These are phyloP conservation scores for Acrobasis consociella DNA, from an alignment of 2,888 invertebrate species.

Conservation along the genomic window DNA sequence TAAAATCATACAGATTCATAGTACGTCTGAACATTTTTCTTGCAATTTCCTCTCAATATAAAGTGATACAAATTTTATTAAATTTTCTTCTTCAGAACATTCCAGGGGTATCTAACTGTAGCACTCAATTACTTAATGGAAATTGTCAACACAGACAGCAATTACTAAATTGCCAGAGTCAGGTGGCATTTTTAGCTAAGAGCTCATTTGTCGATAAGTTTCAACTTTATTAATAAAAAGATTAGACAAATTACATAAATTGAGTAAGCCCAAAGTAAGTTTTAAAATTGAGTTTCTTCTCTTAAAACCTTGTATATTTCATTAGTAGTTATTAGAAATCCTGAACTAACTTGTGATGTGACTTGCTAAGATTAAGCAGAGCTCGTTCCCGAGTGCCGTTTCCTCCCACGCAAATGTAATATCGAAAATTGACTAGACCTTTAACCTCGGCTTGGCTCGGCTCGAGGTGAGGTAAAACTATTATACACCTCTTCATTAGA, in stretches of 20 bases:
- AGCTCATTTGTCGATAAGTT: neutral
- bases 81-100: constrained; percentile 32
- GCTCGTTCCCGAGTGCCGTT: constrained; percentile 40
- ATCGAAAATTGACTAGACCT: constrained; percentile 72
- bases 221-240: neutral
- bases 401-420: constrained; percentile 67
- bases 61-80: constrained; percentile 37
- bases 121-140: neutral
- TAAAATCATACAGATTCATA: constrained; percentile 4
- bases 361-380: too few relatives aligned
- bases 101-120: neutral
- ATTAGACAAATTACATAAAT: too few relatives aligned
- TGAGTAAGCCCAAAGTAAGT: too few relatives aligned
- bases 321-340: too few relatives aligned
- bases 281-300: too few relatives aligned
- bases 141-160: neutral
- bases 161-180: constrained; percentile 13
- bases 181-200: neutral
- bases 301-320: too few relatives aligned
- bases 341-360: too few relatives aligned
- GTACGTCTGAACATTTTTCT: constrained; percentile 32
- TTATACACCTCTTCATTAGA: constrained; percentile 54
- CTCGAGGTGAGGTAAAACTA: constrained; percentile 63
- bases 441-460: constrained; percentile 55
- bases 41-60: constrained; percentile 33